Evolutionary conservation across 2,113 vertebrate genomes (phyloP).

Genomic region (Noturus placidus): DNA sequence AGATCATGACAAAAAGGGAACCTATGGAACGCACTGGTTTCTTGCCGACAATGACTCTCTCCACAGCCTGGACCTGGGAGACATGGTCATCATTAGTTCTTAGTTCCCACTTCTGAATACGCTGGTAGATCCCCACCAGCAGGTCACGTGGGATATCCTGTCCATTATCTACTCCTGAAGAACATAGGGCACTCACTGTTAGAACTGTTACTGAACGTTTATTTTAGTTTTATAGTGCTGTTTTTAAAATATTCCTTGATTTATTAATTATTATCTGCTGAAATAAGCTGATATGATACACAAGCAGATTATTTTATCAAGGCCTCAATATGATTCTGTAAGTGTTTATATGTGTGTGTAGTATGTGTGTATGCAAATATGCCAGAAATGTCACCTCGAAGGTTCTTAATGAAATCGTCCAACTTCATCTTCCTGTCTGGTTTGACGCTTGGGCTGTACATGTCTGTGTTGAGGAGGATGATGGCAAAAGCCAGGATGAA

Average conservation of each 20-base stretch:
- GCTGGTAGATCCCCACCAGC: constrained; percentile 91
- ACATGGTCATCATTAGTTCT: constrained; percentile 96
- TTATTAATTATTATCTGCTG: too few relatives aligned
- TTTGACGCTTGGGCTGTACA: constrained; percentile 97
- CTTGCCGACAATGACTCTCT: constrained; percentile 95
- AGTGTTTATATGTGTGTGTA: neutral
- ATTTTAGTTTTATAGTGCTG: neutral
- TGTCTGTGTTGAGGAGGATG: constrained; percentile 97
- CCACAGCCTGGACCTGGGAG: constrained; percentile 93
- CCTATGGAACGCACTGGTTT: constrained; percentile 81
- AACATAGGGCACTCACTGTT: neutral
- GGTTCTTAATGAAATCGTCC: constrained; percentile 96
- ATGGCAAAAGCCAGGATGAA: constrained; percentile 97
- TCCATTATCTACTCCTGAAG: constrained; percentile 91
- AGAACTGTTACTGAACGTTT: neutral
- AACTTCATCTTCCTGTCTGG: constrained; percentile 96
- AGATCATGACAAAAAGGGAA: neutral
- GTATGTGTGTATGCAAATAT: neutral
- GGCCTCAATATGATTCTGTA: neutral
- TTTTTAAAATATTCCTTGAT: neutral
- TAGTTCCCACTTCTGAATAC: constrained; percentile 93
- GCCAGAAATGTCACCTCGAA: constrained; percentile 75
- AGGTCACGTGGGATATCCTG: constrained; percentile 94
- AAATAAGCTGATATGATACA: neutral
- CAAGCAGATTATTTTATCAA: neutral